These are phyloP conservation scores for Hyposoter dolosus DNA, from an alignment of 2,888 invertebrate genomes.

Conservation along the genomic window DNA sequence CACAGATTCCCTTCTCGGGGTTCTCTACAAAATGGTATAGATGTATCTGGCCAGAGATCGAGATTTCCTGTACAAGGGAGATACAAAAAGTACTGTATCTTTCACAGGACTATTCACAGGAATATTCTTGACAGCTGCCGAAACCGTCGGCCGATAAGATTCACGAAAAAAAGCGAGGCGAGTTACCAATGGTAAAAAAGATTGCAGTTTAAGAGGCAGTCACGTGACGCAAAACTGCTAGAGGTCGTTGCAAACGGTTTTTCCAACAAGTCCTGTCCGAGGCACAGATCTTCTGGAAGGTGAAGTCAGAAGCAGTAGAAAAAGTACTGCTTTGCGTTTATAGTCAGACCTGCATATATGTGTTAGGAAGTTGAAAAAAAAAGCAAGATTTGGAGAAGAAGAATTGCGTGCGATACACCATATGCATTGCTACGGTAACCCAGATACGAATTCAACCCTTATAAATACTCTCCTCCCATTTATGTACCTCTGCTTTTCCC, in stretches of 20 bases:
- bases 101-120: background rate
- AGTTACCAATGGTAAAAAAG: conserved; percentile 23
- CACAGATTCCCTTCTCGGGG: conserved; percentile 33
- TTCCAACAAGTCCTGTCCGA: conserved; percentile 44
- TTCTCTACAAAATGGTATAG: conserved; percentile 42
- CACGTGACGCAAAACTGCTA: conserved; percentile 10
- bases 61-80: conserved; percentile 62
- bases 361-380: conserved; percentile 27
- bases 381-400: conserved; percentile 26
- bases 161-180: conserved; percentile 13
- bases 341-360: conserved; percentile 8
- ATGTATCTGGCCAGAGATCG: conserved; percentile 58
- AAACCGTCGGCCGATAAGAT: conserved; percentile 62
- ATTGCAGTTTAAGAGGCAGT: conserved; percentile 31
- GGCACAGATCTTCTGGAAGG: conserved; percentile 51
- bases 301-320: conserved; percentile 9
- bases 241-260: conserved; percentile 25
- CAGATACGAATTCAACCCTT: conserved; percentile 65
- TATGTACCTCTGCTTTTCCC: conserved; percentile 12
- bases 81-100: conserved; percentile 27
- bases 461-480: conserved; percentile 51
- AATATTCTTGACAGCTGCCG: conserved; percentile 68
- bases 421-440: conserved; percentile 62
- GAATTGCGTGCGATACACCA: conserved; percentile 52
- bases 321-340: conserved; percentile 38